Base-by-base conservation (phyloP, 2,888 invertebrate species). In the Thymelicus acteon region DNA sequence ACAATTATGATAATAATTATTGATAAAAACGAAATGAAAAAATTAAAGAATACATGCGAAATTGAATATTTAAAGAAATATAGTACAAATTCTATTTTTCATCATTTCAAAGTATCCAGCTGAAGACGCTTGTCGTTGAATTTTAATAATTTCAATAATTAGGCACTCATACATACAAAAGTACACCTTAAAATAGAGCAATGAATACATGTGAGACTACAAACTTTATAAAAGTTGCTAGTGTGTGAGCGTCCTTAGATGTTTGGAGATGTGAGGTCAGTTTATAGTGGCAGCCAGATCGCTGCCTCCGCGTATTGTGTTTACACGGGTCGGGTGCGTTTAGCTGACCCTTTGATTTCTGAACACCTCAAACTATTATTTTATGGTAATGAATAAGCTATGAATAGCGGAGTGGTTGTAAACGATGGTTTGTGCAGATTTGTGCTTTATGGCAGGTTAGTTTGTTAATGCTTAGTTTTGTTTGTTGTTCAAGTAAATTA, bases 291-390 rank as follows among this genome's bases (percentile, higher is more conserved):
- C 31, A 48, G 61, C 19, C 44, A n/a, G 40, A 31, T 76, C 76
- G 81, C 79, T 73, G 75, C 82, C 79, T 81, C 77, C 79, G 82
- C 85, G 75, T 77, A 85, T 85, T 86, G 85, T 77, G 78, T 80
- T 87, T 86, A 79, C 78, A 73, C 76, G 83, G 89, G 88, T 85
- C 85, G 84, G 79, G 80, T 73, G 77, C 77, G 79, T 80, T 82
- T 80, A 82, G 84, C 82, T 85, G 88, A 90, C 89, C 90, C 86
- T 74, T 86, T 82, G 85, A 85, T 88, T 85, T 83, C 83, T 79
- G 80, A 79, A 79, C 79, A 80, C 82, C 82, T 82, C 80, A 79
- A 79, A 74, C 74, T 76, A 75, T 79, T 76, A 78, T 76, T 75
- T 77, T 77, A 78, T 76, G 75, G 49, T 80, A 79, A 82, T 81